phyloP scores from a whole-genome alignment of 2,888 invertebrate genomes.

The Mechanitis mazaeus region DNA sequence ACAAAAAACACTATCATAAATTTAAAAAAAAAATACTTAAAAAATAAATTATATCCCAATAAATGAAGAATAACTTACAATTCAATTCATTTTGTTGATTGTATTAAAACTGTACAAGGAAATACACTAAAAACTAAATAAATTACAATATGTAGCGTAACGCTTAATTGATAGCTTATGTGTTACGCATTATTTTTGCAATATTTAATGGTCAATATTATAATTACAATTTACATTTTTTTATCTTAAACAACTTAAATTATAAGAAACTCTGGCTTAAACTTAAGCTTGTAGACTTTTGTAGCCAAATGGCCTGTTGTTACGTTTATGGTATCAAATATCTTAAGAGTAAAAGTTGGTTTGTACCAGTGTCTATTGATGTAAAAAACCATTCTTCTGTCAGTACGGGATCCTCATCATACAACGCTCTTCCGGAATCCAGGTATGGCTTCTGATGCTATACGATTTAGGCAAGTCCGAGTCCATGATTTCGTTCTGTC shows the following conservation, averaged over 20 bases:
- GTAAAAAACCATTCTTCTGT: too few relatives aligned
- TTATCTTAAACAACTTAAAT: slow-evolving; percentile 16
- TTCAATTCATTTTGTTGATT: not conserved
- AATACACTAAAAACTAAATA: slow-evolving; percentile 12
- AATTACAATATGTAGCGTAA: slow-evolving; percentile 21
- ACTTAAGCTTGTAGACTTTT: slow-evolving; percentile 24
- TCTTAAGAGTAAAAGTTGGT: slow-evolving; percentile 27
- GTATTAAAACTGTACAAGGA: slow-evolving; percentile 13
- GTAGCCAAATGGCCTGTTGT: slow-evolving; percentile 38
- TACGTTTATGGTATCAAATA: slow-evolving; percentile 34
- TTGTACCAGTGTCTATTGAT: slow-evolving; percentile 9
- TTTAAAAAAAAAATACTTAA: too few relatives aligned
- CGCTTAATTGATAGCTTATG: not conserved
- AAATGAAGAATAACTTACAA: not conserved
- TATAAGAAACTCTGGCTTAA: slow-evolving; percentile 24
- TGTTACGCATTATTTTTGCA: too few relatives aligned
- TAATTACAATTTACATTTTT: not conserved
- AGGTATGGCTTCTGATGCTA: too few relatives aligned
- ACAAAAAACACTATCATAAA: too few relatives aligned
- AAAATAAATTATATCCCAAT: not conserved
- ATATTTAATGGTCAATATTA: not conserved
- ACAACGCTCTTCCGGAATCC: too few relatives aligned
- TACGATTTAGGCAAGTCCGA: too few relatives aligned
- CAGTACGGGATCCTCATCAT: too few relatives aligned
- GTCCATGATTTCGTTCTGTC: too few relatives aligned